Conservation (phyloP, 2,797 vertebrate species). For the Epinephelus coioides region DNA sequence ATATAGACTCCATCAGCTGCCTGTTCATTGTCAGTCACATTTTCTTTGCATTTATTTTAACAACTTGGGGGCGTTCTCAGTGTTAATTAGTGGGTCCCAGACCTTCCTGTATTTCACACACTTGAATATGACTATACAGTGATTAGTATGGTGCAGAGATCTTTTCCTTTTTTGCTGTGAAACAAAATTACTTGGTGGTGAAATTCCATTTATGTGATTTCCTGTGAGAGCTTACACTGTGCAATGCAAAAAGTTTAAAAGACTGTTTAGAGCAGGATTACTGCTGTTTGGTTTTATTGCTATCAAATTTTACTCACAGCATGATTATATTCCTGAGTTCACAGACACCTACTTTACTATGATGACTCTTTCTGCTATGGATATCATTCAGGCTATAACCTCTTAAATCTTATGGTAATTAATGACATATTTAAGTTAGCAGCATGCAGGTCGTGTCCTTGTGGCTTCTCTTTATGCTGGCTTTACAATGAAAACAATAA, state of each 20-base stretch:
- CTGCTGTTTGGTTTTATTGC: background rate
- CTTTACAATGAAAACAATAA: slow-evolving; percentile 11
- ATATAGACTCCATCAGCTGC: background rate
- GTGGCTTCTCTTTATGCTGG: background rate
- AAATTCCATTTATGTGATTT: background rate
- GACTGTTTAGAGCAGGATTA: no score
- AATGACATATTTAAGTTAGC: slow-evolving; percentile 6
- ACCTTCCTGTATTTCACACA: background rate
- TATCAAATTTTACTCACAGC: background rate
- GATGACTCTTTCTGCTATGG: background rate
- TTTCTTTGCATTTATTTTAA: no score
- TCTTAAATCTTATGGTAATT: background rate
- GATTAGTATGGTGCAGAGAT: background rate
- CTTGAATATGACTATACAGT: background rate
- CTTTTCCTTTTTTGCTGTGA: background rate
- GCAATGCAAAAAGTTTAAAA: background rate
- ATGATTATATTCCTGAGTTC: background rate
- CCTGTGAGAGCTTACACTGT: background rate
- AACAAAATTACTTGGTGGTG: background rate
- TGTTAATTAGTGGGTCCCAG: background rate
- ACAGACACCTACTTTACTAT: background rate
- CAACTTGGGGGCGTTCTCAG: no score
- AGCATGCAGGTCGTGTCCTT: background rate
- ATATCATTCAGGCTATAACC: background rate
- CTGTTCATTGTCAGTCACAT: background rate